Base-by-base conservation (phyloP, 1,140 invertebrate species). In the Tetramorium parvispinum region DNA sequence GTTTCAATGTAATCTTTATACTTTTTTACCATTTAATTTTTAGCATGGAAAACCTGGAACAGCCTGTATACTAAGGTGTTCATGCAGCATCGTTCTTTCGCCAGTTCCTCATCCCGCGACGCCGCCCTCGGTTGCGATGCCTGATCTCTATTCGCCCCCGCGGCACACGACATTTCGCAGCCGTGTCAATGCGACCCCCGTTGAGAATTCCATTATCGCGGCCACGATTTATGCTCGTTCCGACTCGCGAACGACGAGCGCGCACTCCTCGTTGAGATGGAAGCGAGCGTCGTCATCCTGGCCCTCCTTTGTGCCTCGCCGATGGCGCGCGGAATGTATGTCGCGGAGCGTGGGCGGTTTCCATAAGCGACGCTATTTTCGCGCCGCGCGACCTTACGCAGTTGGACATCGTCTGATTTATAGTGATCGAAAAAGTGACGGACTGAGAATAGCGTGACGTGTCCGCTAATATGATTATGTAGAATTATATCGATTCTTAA, bases 181-280 rank as follows among this genome's bases (percentile, higher is more conserved):
- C 91, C 88, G 91, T 89, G 92, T 92, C 92, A 94, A 93, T 91
- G 93, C 89, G 85, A 93, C 91, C 93, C 94, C 94, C 91, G 94
- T 92, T 90, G 94, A 93, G 94, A 95, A 93, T 95, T 94, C 94
- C 94, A 95, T 95, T 95, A 95, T 93, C 94, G 90, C 86, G 21
- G 40, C 85, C 88, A 90, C 91, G 93, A 94, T 95, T 94, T 92
- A 92, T 92, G 86, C 87, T 66, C 59, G 24, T 78, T 43, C 63
- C 85, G 43, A 65, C 53, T 51, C 46, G 21, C 32, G 10, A 68
- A 70, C 49, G 85, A 85, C 83, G 82, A 43, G 24, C 57, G 76
- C 73, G 49, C 75, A 81, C 75, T 83, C 51, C 57, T 66, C 63
- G 66, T 63, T 55, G 57, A 77, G 82, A 90, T 82, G 76, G 85